These are phyloP conservation scores for Harpalus rubripes DNA, from an alignment of 2,888 invertebrate species.

Conservation along the genomic window DNA sequence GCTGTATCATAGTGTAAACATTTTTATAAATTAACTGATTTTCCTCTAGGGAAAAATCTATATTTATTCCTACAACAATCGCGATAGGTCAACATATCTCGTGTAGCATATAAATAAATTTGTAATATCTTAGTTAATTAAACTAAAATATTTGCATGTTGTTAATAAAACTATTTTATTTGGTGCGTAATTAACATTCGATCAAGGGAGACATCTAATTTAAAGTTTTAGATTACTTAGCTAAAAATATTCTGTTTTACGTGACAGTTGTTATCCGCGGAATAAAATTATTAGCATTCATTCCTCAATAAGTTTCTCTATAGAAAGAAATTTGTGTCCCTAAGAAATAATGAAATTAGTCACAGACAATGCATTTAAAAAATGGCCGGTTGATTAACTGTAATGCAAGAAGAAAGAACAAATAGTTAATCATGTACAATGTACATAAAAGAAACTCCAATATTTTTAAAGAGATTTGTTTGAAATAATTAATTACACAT, in stretches of 20 bases:
- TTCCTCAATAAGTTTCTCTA: background rate
- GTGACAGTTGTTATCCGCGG: background rate
- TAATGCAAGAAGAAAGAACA: constrained; percentile 11
- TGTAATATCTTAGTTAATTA: constrained; percentile 20
- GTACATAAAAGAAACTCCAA: background rate
- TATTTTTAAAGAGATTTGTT: constrained; percentile 18
- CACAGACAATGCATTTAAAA: background rate
- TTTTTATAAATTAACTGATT: background rate
- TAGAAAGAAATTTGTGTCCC: background rate
- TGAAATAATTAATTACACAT: constrained; percentile 47
- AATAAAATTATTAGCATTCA: background rate
- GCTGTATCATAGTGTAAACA: no score
- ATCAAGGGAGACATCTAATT: background rate
- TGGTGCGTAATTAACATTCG: constrained; percentile 7
- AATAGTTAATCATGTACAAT: constrained; percentile 1
- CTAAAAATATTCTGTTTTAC: background rate
- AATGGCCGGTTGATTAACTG: background rate
- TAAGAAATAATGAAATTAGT: background rate
- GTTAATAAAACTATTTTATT: background rate
- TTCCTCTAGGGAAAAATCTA: background rate
- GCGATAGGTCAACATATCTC: background rate
- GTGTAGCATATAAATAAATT: constrained; percentile 12
- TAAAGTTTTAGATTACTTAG: constrained; percentile 25
- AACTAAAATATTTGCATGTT: constrained; percentile 15
- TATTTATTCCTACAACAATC: background rate